Conservation (phyloP, 2,888 invertebrate genomes). For the Gisinianus flammeolus region DNA sequence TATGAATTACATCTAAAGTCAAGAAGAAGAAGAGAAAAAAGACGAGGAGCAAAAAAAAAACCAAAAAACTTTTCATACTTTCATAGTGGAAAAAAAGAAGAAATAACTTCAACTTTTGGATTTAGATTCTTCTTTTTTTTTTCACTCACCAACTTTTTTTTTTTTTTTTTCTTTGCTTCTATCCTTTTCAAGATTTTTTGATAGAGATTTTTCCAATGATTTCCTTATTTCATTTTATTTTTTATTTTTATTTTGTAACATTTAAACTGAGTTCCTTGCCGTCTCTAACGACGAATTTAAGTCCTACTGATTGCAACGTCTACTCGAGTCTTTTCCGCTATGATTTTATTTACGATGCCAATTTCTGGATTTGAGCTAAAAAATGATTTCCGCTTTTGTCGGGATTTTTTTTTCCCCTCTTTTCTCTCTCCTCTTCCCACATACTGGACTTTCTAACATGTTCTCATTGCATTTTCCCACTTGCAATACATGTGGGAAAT, state of each 20-base stretch:
- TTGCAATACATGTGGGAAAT: background rate
- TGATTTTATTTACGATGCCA: constrained; percentile 23
- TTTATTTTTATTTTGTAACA: background rate
- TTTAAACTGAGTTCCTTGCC: background rate
- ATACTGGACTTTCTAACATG: background rate
- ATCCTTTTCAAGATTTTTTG: background rate
- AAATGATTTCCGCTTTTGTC: constrained; percentile 23
- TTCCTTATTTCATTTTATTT: background rate
- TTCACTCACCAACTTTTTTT: no score
- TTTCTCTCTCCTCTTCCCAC: background rate
- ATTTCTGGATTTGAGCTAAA: constrained; percentile 4
- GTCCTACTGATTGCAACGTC: background rate
- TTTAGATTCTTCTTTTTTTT: no score
- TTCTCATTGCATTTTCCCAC: background rate
- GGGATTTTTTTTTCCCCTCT: background rate
- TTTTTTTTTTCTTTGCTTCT: background rate
- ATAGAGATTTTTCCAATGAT: no score
- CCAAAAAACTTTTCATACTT: no score
- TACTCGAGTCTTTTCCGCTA: constrained; percentile 17
- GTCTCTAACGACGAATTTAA: background rate
- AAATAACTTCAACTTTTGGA: no score
- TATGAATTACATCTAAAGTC: no score
- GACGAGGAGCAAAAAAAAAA: no score
- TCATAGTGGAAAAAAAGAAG: no score
- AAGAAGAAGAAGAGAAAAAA: no score